Percentiles rank a stretch among this genome's conserved stretches.
phyloP scores from a whole-genome alignment of 2,888 invertebrate species.

The Brachyopa scutellaris region DNA sequence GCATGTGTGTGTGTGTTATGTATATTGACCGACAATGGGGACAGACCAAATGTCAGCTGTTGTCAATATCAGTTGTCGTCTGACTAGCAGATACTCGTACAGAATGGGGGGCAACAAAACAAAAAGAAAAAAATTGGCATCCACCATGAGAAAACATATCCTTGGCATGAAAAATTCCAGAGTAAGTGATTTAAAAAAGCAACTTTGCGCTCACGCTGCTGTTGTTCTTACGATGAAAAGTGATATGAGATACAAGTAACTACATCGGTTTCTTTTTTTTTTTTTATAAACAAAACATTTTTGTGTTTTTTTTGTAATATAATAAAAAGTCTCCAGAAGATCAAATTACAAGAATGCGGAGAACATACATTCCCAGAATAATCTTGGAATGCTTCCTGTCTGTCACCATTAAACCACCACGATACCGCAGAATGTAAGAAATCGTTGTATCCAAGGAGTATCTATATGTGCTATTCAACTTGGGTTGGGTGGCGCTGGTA shows the following conservation, averaged over 20 bases:
- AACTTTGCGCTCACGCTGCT: conserved; percentile 7
- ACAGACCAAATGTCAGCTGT: conserved; percentile 56
- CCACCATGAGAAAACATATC: conserved; percentile 28
- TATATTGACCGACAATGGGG: neutral
- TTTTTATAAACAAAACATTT: conserved; percentile 20
- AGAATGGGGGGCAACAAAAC: too few species aligned
- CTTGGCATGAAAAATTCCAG: conserved; percentile 40
- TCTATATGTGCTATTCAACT: conserved; percentile 1
- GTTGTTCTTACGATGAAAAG: conserved; percentile 40
- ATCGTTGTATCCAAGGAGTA: neutral
- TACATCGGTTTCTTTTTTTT: conserved; percentile 25
- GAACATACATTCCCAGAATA: conserved; percentile 68
- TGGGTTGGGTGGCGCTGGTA: conserved; percentile 25
- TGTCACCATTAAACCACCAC: conserved; percentile 59
- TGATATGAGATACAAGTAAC: conserved; percentile 41
- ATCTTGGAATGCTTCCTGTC: conserved; percentile 72
- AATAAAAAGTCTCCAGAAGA: conserved; percentile 65
- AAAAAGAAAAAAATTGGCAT: neutral
- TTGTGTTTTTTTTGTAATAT: conserved; percentile 54
- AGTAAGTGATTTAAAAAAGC: conserved; percentile 52
- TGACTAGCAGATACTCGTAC: too few species aligned
- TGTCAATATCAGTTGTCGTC: conserved; percentile 29
- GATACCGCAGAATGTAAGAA: conserved; percentile 39
- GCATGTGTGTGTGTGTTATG: neutral
- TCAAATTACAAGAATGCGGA: conserved; percentile 69